A percentile compares a stretch with the other conserved stretches of the same genome.
These are phyloP conservation scores for Pogona vitticeps DNA, from an alignment of 2,113 vertebrate species.

Conservation along the genomic window DNA sequence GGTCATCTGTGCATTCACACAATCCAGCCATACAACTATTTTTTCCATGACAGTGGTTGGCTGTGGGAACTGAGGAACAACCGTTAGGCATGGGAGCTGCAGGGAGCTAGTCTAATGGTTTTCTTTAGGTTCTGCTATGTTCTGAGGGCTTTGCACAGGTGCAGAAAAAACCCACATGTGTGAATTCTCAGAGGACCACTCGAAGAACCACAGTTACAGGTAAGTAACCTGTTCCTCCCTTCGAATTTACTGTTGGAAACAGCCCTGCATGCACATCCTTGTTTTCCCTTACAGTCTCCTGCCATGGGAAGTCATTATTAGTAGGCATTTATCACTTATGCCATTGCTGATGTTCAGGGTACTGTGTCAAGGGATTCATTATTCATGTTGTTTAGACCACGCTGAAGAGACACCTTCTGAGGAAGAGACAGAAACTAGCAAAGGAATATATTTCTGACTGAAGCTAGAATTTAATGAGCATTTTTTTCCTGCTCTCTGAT, in stretches of 20 bases:
- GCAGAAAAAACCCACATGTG: no score
- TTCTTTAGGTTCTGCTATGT: no score
- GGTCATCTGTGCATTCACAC: no score
- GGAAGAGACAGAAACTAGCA: neutral
- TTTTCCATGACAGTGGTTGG: no score
- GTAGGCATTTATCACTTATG: conserved; percentile 13
- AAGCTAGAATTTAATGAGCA: conserved; percentile 8
- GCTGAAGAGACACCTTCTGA: neutral
- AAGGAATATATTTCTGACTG: neutral
- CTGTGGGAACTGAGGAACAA: no score
- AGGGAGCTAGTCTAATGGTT: no score
- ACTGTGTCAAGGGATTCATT: conserved; percentile 9
- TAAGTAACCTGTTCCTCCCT: no score
- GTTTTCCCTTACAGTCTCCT: neutral
- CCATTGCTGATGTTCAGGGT: conserved; percentile 5
- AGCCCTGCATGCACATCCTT: neutral
- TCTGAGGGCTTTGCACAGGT: no score
- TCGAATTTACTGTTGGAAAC: neutral
- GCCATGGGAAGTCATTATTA: conserved; percentile 8
- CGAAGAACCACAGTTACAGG: neutral
- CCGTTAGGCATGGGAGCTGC: no score
- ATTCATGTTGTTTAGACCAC: conserved; percentile 1
- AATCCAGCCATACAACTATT: no score
- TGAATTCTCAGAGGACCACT: no score
- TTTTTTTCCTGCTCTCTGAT: neutral